Evolutionary conservation across 2,113 vertebrate genomes (phyloP).

Genomic region (Pao palembangensis): DNA sequence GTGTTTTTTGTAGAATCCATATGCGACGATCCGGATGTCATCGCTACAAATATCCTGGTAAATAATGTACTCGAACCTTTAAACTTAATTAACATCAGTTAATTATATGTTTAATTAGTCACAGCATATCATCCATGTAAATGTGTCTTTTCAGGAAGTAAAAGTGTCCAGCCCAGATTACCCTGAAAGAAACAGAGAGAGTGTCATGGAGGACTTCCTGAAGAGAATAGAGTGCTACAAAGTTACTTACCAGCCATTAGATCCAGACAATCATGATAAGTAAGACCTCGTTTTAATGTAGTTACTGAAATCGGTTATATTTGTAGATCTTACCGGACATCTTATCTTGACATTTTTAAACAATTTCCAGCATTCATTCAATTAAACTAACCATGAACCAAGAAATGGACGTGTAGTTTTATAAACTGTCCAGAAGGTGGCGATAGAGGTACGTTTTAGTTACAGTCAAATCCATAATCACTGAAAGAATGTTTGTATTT

Average conservation of each 20-base stretch:
- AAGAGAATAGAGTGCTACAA: constrained; percentile 98
- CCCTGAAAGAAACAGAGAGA: constrained; percentile 86
- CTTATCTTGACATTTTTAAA: not conserved
- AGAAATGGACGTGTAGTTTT: constrained; percentile 8
- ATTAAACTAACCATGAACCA: too few relatives aligned
- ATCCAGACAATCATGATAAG: constrained; percentile 91
- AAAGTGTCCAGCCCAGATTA: constrained; percentile 97
- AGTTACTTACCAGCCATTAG: constrained; percentile 92
- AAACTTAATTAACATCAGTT: not conserved
- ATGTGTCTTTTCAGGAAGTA: constrained; percentile 81
- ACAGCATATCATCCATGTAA: not conserved
- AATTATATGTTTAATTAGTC: not conserved
- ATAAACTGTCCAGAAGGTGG: constrained; percentile 46
- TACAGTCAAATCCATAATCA: too few relatives aligned
- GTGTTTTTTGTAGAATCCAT: constrained; percentile 78
- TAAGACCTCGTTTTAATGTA: constrained; percentile 58
- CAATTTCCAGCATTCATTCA: not conserved
- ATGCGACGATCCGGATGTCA: constrained; percentile 77
- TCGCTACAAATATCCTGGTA: constrained; percentile 77
- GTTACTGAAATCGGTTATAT: too few relatives aligned
- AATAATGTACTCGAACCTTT: constrained; percentile 2
- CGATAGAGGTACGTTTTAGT: not conserved
- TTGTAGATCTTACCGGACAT: not conserved
- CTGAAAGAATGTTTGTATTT: too few relatives aligned
- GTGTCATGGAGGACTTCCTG: constrained; percentile 95